Conservation (phyloP, 2,888 invertebrate species). For the Tridacna crocea region DNA sequence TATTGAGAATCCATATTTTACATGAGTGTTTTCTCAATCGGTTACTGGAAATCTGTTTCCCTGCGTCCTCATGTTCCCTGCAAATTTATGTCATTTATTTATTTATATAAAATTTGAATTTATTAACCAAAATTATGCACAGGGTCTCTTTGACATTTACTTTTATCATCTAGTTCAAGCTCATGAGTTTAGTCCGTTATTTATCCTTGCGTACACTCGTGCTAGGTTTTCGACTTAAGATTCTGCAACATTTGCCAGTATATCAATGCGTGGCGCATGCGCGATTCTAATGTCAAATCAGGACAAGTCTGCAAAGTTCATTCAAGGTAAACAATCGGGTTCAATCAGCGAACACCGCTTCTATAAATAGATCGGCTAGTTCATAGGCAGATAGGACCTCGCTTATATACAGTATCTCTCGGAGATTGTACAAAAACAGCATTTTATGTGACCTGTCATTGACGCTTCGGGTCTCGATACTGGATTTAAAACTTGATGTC, state of each 20-base stretch:
- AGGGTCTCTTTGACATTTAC: no score
- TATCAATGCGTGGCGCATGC: slow-evolving; percentile 50
- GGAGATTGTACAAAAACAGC: slow-evolving; percentile 1
- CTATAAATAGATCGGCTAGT: slow-evolving; percentile 61
- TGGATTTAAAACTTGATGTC: slow-evolving; percentile 37
- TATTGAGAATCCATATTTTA: no score
- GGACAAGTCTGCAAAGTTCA: slow-evolving; percentile 64
- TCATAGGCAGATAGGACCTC: slow-evolving; percentile 47
- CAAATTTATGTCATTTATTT: no score
- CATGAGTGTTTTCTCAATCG: no score
- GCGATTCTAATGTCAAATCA: slow-evolving; percentile 56
- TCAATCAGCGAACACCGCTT: slow-evolving; percentile 63
- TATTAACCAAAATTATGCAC: no score
- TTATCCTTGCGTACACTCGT: no score
- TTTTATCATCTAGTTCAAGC: no score
- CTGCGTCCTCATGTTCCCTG: no score
- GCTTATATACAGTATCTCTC: slow-evolving; percentile 1
- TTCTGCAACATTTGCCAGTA: slow-evolving; percentile 1
- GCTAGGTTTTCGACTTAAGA: no score
- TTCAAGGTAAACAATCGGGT: slow-evolving; percentile 66
- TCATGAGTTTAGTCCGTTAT: no score
- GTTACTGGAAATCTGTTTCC: no score
- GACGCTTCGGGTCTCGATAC: slow-evolving; percentile 31
- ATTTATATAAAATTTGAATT: no score
- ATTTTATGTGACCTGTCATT: slow-evolving; percentile 53